Conservation (phyloP, 1,140 invertebrate genomes). For the Fopius arisanus region DNA sequence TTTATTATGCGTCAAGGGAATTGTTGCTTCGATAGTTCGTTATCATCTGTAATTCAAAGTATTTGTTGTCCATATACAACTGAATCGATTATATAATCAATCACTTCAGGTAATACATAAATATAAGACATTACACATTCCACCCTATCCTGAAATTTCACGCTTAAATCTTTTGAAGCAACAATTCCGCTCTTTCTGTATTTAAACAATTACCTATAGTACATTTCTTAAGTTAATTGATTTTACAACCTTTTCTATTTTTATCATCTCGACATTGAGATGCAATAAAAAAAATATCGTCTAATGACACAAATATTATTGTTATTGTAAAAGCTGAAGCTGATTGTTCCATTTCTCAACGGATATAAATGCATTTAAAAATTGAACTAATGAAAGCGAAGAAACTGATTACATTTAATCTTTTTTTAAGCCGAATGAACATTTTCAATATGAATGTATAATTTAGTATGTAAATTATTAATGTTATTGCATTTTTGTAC, state of each 20-base stretch:
- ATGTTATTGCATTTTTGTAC: background rate
- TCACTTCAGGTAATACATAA: background rate
- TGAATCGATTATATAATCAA: background rate
- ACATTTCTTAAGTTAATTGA: background rate
- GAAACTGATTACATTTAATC: constrained; percentile 16
- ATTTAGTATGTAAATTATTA: constrained; percentile 12
- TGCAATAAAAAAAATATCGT: background rate
- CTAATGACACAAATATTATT: background rate
- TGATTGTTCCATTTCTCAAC: constrained; percentile 38
- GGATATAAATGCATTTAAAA: constrained; percentile 19
- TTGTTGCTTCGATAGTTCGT: background rate
- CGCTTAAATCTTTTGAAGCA: background rate
- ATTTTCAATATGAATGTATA: background rate
- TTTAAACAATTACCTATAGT: background rate
- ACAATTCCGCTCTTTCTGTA: background rate
- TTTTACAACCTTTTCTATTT: background rate
- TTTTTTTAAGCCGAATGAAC: background rate
- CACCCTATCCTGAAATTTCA: background rate
- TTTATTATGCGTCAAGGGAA: background rate
- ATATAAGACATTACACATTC: background rate
- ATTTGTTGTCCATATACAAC: too few relatives aligned
- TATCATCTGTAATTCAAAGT: background rate
- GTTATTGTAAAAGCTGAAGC: background rate
- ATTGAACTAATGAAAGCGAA: background rate
- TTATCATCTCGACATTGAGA: background rate